Conservation (phyloP, 2,113 vertebrate genomes). For the Merops nubicus region DNA sequence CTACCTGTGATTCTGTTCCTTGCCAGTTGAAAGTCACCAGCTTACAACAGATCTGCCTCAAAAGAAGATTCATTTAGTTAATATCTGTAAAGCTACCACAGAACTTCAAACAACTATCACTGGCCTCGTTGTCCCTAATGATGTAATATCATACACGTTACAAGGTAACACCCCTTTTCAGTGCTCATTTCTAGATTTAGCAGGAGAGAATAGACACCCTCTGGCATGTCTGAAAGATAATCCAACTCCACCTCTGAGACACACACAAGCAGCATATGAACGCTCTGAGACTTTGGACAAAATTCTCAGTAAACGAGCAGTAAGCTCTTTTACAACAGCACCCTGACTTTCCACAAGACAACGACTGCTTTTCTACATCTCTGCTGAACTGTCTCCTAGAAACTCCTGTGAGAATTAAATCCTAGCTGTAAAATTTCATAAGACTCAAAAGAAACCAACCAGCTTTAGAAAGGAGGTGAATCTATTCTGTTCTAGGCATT, state of each 20-base stretch:
- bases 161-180: background rate
- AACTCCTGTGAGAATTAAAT: background rate
- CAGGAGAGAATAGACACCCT: conserved; percentile 29
- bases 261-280: background rate
- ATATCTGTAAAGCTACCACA: background rate
- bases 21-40: background rate
- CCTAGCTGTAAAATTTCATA: background rate
- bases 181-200: background rate
- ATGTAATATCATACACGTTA: background rate
- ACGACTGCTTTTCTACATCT: background rate
- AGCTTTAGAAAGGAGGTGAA: background rate
- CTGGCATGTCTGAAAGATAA: background rate
- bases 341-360: background rate
- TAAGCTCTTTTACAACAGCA: background rate
- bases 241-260: background rate
- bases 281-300: background rate
- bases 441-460: background rate
- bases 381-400: background rate
- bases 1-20: background rate
- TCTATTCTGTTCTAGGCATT: background rate
- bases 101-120: background rate
- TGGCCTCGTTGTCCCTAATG: background rate
- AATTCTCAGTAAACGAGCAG: background rate
- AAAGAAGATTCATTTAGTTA: background rate
- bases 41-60: background rate